Percentiles rank a stretch among this genome's conserved stretches.
Evolutionary conservation across 2,797 vertebrate genomes (phyloP).

Genomic region (Hippopotamyrus pictus): DNA sequence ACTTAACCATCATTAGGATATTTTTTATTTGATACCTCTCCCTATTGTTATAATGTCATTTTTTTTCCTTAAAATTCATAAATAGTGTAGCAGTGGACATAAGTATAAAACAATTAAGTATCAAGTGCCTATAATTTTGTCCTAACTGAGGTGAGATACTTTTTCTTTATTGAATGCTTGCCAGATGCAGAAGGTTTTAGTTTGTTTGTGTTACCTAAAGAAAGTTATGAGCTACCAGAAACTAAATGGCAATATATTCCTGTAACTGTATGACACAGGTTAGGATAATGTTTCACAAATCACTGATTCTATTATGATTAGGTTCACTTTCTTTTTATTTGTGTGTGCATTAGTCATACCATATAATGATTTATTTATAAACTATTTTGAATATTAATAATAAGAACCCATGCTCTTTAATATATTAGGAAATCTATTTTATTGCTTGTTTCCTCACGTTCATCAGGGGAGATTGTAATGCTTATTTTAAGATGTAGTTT

Average conservation of each 20-base stretch:
- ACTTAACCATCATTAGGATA: neutral
- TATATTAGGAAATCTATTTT: neutral
- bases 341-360: neutral
- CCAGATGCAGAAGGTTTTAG: neutral
- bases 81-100: neutral
- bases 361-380: neutral
- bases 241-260: neutral
- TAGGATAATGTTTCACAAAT: neutral
- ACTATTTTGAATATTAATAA: neutral
- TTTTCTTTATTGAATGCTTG: neutral
- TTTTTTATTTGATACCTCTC: neutral
- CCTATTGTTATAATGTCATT: neutral
- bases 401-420: neutral
- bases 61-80: neutral
- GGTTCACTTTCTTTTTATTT: neutral
- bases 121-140: neutral
- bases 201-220: neutral
- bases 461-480: neutral
- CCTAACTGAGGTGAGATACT: neutral
- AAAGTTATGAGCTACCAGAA: neutral
- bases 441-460: neutral
- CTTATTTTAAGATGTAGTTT: neutral
- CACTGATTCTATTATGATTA: neutral
- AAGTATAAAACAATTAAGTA: neutral
- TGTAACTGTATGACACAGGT: neutral